These are phyloP conservation scores for Sinocyclocheilus anophthalmus DNA, from an alignment of 2,113 vertebrate species.

Conservation along the genomic window DNA sequence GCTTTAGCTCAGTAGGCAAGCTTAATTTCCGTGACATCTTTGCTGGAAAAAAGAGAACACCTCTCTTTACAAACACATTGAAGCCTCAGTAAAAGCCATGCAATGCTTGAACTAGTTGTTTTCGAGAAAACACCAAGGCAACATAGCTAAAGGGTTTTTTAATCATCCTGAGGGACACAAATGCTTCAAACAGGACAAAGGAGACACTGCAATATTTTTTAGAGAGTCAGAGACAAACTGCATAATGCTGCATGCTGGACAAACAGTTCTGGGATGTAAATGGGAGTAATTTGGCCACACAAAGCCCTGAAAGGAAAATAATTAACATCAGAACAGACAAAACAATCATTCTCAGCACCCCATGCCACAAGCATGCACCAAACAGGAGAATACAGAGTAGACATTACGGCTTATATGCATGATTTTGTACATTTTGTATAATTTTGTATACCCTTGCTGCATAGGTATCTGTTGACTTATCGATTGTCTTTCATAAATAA, in stretches of 20 bases:
- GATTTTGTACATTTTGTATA: neutral
- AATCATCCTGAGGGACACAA: slow-evolving; percentile 14
- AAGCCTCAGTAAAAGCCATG: slow-evolving; percentile 75
- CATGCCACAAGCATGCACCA: slow-evolving; percentile 79
- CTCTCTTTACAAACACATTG: slow-evolving; percentile 85
- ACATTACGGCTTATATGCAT: slow-evolving; percentile 34
- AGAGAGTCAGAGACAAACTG: slow-evolving; percentile 55
- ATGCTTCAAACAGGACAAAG: slow-evolving; percentile 32
- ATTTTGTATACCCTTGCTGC: neutral
- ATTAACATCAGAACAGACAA: slow-evolving; percentile 60
- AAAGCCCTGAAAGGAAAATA: slow-evolving; percentile 67
- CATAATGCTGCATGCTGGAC: slow-evolving; percentile 71
- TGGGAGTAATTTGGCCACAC: slow-evolving; percentile 48
- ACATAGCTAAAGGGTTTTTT: slow-evolving; percentile 45
- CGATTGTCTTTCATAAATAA: neutral
- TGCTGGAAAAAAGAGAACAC: slow-evolving; percentile 97
- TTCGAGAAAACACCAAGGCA: slow-evolving; percentile 49
- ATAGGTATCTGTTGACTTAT: neutral
- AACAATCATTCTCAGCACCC: slow-evolving; percentile 64
- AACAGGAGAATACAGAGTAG: slow-evolving; percentile 61
- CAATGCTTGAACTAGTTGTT: slow-evolving; percentile 67
- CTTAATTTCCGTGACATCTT: slow-evolving; percentile 99
- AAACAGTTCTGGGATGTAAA: slow-evolving; percentile 62
- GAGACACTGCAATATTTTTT: slow-evolving; percentile 54
- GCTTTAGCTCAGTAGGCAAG: slow-evolving; percentile 99